Evolutionary conservation across 2,113 vertebrate species (phyloP).

Genomic region (Marcusenius ussheri): DNA sequence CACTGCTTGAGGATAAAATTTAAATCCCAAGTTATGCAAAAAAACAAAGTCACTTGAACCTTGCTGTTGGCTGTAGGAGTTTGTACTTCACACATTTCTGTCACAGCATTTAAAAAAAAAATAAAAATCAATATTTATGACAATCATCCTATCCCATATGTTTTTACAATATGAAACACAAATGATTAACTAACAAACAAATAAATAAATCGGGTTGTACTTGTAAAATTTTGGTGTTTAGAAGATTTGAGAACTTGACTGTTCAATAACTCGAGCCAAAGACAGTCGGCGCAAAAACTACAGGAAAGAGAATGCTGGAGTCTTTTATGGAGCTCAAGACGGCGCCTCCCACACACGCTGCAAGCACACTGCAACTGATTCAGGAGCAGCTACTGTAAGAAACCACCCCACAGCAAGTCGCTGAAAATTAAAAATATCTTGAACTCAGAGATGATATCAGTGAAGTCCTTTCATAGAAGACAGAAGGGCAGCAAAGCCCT

Average conservation of each 20-base stretch:
- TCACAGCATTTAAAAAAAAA: not conserved
- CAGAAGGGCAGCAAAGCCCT: not conserved
- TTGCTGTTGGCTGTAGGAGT: not conserved
- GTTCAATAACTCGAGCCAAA: not conserved
- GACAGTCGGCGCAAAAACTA: not conserved
- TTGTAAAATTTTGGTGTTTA: not conserved
- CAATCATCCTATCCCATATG: not conserved
- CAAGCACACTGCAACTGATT: constrained; percentile 17
- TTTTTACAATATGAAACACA: not conserved
- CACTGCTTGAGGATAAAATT: not conserved
- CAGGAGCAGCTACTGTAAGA: not conserved
- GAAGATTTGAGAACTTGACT: not conserved
- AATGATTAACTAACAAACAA: not conserved
- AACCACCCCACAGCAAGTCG: not conserved
- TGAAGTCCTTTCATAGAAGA: not conserved
- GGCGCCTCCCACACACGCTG: constrained; percentile 7
- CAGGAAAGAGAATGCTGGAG: not conserved
- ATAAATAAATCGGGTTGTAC: not conserved
- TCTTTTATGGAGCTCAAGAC: constrained; percentile 5
- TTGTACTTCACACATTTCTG: not conserved
- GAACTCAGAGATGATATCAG: constrained; percentile 12
- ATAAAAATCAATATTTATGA: not conserved
- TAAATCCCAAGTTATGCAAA: not conserved
- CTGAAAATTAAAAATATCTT: constrained; percentile 14
- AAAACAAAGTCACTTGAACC: not conserved